phyloP scores from a whole-genome alignment of 2,113 vertebrate species.

The Rhinogobius similis region DNA sequence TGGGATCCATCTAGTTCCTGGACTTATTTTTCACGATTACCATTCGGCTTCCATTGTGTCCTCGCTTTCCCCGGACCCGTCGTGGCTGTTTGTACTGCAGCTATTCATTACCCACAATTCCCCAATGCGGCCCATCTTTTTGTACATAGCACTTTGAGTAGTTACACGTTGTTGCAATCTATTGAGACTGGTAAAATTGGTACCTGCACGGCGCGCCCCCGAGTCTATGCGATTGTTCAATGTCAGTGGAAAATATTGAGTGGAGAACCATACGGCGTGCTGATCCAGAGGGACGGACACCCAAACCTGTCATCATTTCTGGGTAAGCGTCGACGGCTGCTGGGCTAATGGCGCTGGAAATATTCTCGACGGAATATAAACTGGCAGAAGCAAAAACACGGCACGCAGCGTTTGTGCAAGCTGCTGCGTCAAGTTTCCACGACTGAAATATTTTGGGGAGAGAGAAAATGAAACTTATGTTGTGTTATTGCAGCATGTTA shows the following conservation, averaged over 20 bases:
- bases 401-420: neutral
- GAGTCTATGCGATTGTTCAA: slow-evolving; percentile 8
- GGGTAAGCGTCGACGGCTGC: slow-evolving; percentile 5
- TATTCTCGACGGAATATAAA: neutral
- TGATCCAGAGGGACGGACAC: slow-evolving; percentile 22
- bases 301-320: slow-evolving; percentile 37
- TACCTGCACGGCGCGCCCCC: slow-evolving; percentile 18
- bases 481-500: neutral
- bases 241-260: slow-evolving; percentile 11
- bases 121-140: neutral
- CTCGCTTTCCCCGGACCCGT: neutral
- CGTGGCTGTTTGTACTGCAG: neutral
- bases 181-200: slow-evolving; percentile 38
- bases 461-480: neutral
- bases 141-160: slow-evolving; percentile 9
- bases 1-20: slow-evolving; percentile 4
- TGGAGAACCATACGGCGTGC: slow-evolving; percentile 2
- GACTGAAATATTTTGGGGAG: neutral
- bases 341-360: neutral
- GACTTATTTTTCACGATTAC: slow-evolving; percentile 21
- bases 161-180: slow-evolving; percentile 15
- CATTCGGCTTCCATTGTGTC: slow-evolving; percentile 18
- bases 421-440: neutral
- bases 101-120: slow-evolving; percentile 18
- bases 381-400: slow-evolving; percentile 1